A percentile compares a stretch with the other conserved stretches of the same genome.
Evolutionary conservation across 1,140 invertebrate species (phyloP).

Genomic region (Phymastichus coffea): DNA sequence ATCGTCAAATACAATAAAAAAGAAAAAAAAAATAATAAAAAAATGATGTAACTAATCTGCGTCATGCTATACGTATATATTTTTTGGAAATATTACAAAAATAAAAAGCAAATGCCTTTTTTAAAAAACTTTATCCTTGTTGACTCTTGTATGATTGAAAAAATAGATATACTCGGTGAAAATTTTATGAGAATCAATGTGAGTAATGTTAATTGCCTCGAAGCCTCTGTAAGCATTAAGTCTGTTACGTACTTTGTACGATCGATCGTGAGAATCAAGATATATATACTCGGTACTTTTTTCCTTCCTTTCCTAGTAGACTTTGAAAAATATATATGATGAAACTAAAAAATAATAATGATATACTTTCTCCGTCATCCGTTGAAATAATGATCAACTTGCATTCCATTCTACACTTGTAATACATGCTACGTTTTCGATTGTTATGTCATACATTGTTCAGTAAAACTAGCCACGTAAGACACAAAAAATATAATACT

Average conservation of each 20-base stretch:
- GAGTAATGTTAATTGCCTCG: conserved; percentile 20
- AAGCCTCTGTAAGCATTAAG: conserved; percentile 9
- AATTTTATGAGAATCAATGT: conserved; percentile 19
- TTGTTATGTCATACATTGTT: conserved; percentile 42
- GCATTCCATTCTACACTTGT: conserved; percentile 24
- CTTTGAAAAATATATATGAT: conserved; percentile 31
- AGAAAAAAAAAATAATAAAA: conserved; percentile 2
- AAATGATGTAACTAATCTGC: conserved; percentile 8
- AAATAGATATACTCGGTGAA: conserved; percentile 7
- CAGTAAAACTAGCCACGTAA: conserved; percentile 43
- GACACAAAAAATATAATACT: conserved; percentile 40
- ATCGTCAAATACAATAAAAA: neutral
- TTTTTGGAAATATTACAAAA: conserved; percentile 26
- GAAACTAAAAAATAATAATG: conserved; percentile 14
- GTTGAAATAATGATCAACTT: conserved; percentile 19
- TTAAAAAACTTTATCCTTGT: conserved; percentile 39
- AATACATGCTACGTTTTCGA: conserved; percentile 34
- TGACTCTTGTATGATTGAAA: conserved; percentile 33
- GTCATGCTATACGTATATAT: conserved; percentile 23
- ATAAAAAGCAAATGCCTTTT: conserved; percentile 35
- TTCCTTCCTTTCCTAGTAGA: conserved; percentile 27
- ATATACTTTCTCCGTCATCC: conserved; percentile 25
- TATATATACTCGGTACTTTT: conserved; percentile 11
- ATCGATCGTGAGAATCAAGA: conserved; percentile 12
- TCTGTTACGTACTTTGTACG: conserved; percentile 20